These are phyloP conservation scores for Cyprinodon tularosa DNA, from an alignment of 2,113 vertebrate genomes.

Conservation along the genomic window DNA sequence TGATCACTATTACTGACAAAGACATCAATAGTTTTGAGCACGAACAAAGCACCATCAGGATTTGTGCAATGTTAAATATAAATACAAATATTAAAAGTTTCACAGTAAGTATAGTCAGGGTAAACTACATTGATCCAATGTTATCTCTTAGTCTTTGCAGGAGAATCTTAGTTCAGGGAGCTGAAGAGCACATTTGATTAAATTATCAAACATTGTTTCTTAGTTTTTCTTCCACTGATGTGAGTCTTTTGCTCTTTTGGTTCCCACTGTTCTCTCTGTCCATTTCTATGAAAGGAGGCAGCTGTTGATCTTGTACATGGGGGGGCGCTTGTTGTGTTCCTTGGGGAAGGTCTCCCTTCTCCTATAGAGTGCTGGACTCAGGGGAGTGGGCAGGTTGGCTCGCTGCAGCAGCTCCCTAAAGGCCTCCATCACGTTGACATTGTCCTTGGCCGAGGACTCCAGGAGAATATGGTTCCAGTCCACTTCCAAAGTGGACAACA, in stretches of 20 bases:
- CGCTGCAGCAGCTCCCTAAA: slow-evolving; percentile 88
- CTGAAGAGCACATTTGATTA: neutral
- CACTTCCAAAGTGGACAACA: slow-evolving; percentile 85
- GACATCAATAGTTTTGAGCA: neutral
- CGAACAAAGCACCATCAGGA: neutral
- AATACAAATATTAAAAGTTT: slow-evolving; percentile 11
- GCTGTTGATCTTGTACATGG: slow-evolving; percentile 92
- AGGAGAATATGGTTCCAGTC: slow-evolving; percentile 90
- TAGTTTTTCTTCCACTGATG: neutral
- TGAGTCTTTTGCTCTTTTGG: neutral
- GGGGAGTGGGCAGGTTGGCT: slow-evolving; percentile 82
- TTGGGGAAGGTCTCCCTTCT: slow-evolving; percentile 87
- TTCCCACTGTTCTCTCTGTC: neutral
- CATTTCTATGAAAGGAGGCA: slow-evolving; percentile 82
- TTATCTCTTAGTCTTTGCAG: neutral
- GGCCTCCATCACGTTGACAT: slow-evolving; percentile 88
- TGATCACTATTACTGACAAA: neutral
- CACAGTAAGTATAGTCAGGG: neutral
- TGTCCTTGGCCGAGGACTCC: slow-evolving; percentile 90
- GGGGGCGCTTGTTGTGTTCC: slow-evolving; percentile 72
- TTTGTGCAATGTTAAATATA: no score
- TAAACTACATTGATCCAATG: slow-evolving; percentile 7
- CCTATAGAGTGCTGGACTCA: slow-evolving; percentile 82
- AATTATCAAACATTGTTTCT: slow-evolving; percentile 9
- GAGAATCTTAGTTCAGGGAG: neutral